Base-by-base conservation (phyloP, 1,140 invertebrate species). In the honey bee (Apis mellifera) region DNA sequence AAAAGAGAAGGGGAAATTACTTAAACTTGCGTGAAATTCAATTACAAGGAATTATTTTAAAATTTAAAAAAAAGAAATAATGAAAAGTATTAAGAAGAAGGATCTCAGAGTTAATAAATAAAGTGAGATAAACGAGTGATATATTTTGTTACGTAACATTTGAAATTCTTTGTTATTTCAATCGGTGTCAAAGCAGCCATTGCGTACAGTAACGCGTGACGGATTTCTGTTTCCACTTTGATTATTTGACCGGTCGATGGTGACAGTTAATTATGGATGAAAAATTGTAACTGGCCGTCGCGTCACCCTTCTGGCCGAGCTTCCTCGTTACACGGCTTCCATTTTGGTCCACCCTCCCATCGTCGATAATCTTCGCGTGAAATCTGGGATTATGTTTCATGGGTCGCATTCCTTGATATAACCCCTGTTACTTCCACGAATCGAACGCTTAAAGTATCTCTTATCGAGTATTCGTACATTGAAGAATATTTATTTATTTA, bases 261-360 rank as follows among this genome's bases (percentile, higher is more conserved):
- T 80, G 87, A 89, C 85, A 79, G 82, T 75, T 89, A 86, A 89
- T 89, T 86, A 88, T 50, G 66, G 48, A 66, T 88, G 84, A 85
- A 86, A 87, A 90, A 90, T 89, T n/a, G 79, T 62, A 60, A 52
- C 21, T 57, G 50, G 12, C 55, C n/a, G 12, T 50, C 17, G n/a
- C 15, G 42, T 21, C 70, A 60, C 59, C 78, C 82, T 23, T 52
- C 68, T n/a, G 8, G 15, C n/a, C 21, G 57, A 9, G 12, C 9
- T 4, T 12, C 19, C 42, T 73, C 17, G 64, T 82, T 74, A 66
- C 80, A 59, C 50, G 62, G 79, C 64, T 76, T 75, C 50, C 62
- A 66, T 86, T 85, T 77, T 73, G 71, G 65, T 52, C 55, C 15
- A 55, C 74, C 57, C 48, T 21, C 60, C 0, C 77, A 72, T 62